Base-by-base conservation (phyloP, 2,888 invertebrate species). In the Megamerina dolium region DNA sequence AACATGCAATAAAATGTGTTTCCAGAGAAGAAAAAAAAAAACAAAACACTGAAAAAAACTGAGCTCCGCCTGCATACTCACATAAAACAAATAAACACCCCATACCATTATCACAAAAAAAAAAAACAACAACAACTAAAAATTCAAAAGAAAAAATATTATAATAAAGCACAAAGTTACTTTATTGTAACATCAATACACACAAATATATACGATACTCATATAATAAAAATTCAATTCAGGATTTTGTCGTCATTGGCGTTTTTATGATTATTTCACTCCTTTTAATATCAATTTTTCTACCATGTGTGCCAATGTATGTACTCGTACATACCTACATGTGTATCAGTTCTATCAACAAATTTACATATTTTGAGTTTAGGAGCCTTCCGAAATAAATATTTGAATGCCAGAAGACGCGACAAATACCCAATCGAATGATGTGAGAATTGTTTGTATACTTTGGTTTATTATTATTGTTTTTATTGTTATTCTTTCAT, bases 141-240 rank as follows among this genome's bases (percentile, higher is more conserved):
- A 14, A 19, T n/a, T 5, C 19, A 23, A 18, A 35, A 37, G 18
- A 29, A 34, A 37, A 37, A 42, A 46, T 42, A 48, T n/a, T n/a
- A n/a, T n/a, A 49, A 39, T 46, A 46, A 31, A 38, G 57, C 57
- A 59, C 59, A 63, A 61, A 60, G 57, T 57, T 54, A 55, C 60
- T 62, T 63, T 62, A 62, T 48, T 42, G 45, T 35, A 45, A 10
- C 18, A 29, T 29, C 20, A 17, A 29, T 13, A 29, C n/a, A 20
- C 35, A 42, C 21, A 41, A 51, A 41, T 41, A 49, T 49, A n/a
- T n/a, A n/a, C n/a, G n/a, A n/a, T n/a, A n/a, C n/a, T n/a, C n/a
- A n/a, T n/a, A n/a, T n/a, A n/a, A 66, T 68, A 68, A 66, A 68
- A 68, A 68, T 66, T 68, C 69, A 68, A 68, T 68, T 68, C 66